phyloP scores from a whole-genome alignment of 2,113 vertebrate genomes.

The Glaucidium brasilianum region DNA sequence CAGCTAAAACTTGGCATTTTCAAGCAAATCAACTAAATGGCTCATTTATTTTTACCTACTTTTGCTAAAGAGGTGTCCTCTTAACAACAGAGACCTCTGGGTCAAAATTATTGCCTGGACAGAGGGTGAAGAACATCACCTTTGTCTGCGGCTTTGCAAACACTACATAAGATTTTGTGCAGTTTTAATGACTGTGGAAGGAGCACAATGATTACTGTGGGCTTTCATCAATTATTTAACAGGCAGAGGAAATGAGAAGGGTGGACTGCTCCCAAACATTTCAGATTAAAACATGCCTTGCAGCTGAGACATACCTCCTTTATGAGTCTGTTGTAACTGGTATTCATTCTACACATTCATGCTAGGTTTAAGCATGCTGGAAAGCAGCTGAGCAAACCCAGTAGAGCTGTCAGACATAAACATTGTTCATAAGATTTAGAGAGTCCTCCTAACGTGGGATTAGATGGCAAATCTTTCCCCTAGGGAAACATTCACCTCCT shows the following conservation, averaged over 20 bases:
- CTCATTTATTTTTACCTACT: neutral
- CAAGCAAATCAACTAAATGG: neutral
- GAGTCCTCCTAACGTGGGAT: neutral
- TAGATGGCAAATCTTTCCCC: neutral
- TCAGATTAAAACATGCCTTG: constrained; percentile 10
- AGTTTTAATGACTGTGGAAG: neutral
- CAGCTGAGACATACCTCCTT: neutral
- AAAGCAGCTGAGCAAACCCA: constrained; percentile 41
- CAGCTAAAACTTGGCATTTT: neutral
- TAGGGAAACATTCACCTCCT: neutral
- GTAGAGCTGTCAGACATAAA: neutral
- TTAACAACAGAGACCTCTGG: neutral
- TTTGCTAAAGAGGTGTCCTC: neutral
- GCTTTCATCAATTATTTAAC: neutral
- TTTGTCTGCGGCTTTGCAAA: neutral
- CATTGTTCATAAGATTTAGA: neutral
- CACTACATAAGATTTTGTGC: neutral
- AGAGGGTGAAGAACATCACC: neutral
- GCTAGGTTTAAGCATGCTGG: constrained; percentile 14
- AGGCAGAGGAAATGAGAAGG: constrained; percentile 24
- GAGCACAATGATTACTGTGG: neutral
- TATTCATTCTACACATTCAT: neutral
- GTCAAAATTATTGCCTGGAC: neutral
- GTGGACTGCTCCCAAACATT: neutral
- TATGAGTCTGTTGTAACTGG: neutral